These are phyloP conservation scores for Mastigias papua DNA, from an alignment of 30 jellyfish, hydroid and myxozoan species.

Conservation along the genomic window DNA sequence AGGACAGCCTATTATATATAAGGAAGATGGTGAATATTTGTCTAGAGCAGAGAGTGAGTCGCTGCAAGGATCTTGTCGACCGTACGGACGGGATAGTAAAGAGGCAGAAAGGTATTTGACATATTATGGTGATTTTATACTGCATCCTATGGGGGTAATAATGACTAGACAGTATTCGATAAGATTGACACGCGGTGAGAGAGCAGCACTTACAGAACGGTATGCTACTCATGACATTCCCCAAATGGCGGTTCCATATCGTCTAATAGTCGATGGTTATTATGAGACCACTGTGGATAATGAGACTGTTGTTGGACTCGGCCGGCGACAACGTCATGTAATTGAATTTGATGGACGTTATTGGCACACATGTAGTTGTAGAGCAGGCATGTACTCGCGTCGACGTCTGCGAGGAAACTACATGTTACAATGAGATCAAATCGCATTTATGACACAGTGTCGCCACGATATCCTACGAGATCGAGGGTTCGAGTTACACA, in stretches of 20 bases:
- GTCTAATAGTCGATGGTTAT: neutral
- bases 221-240: neutral
- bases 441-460: neutral
- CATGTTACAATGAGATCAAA: neutral
- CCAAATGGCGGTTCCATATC: neutral
- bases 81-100: neutral
- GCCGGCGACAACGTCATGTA: neutral
- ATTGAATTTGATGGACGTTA: conserved; percentile 30
- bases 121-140: neutral
- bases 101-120: neutral
- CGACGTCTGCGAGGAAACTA: neutral
- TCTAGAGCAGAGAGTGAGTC: no score
- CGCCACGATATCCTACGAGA: neutral
- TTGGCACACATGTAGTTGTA: conserved; percentile 1
- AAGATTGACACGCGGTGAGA: neutral
- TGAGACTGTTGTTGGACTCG: neutral
- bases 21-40: neutral
- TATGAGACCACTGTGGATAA: neutral
- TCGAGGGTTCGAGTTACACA: neutral
- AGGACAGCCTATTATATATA: neutral
- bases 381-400: neutral
- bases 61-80: neutral
- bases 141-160: neutral
- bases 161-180: neutral
- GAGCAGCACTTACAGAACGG: neutral